Evolutionary conservation across 2,888 invertebrate species (phyloP), one percentile per base, ranked within the genome.

Genomic region (Eurytoma adleriae): DNA sequence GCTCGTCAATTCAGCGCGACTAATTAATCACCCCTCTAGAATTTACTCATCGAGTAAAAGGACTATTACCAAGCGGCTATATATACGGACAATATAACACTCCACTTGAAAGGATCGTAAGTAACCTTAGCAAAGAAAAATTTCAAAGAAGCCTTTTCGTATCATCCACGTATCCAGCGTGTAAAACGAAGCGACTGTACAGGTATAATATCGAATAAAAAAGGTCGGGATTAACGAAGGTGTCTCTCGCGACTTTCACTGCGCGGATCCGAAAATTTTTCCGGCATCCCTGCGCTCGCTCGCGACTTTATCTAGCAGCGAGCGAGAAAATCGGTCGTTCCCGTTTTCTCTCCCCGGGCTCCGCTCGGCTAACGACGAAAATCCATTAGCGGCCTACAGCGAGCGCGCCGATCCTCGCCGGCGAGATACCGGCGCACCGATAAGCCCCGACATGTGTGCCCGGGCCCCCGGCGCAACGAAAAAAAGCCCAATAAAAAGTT

Each of bases 381-480:
- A 80, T 80, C 80, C 80, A 80, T 80, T 80, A 76, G 75, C 80
- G 52, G 68, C 61, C 56, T 16, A 4, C 18, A 59, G 78, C 48
- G 64, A 20, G 24, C 5, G 20, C 52, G 79, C 72, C 73, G 73
- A 61, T 40, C 14, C 69, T 14, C 14, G 54, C n/a, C 50, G 48
- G 48, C 50, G n/a, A n/a, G 61, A 57, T 69, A 48, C 52, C 27
- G 48, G 30, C 24, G 57, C 66, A 30, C 14, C 57, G 12, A 73
- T 13, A 78, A 78, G 67, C 54, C 50, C 12, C 68, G 56, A 40
- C 27, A 56, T 40, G 54, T 54, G 20, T 14, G 13, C 10, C 16
- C 50, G 4, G 3, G n/a, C 30, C 27, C n/a, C 0, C 5, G n/a
- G 30, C 40, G 40, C 40, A 40, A 18, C 18, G 64, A 76, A 48